Evolutionary conservation across 64 coral and sea anemone species (phyloP).

Genomic region (Platygyra sinensis): DNA sequence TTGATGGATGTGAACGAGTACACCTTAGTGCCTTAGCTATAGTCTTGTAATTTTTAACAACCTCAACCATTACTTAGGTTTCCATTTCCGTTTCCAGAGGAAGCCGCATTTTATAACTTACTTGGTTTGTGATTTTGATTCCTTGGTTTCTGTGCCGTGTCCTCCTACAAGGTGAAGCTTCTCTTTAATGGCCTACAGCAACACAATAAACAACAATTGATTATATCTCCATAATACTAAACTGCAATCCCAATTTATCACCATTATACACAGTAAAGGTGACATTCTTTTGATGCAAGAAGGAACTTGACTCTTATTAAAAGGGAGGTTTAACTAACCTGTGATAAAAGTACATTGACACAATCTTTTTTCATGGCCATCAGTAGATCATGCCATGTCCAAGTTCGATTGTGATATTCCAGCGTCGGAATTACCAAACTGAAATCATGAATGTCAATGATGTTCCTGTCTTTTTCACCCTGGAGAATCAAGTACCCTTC

Average conservation of each 20-base stretch:
- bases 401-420: slow-evolving; percentile 97
- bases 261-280: too few relatives aligned
- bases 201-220: too few relatives aligned
- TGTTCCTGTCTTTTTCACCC: slow-evolving; percentile 98
- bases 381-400: slow-evolving; percentile 97
- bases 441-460: slow-evolving; percentile 90
- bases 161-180: slow-evolving; percentile 89
- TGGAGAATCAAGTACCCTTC: not conserved
- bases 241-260: too few relatives aligned
- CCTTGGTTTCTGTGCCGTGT: slow-evolving; percentile 69
- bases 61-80: too few relatives aligned
- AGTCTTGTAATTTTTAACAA: too few relatives aligned
- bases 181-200: slow-evolving; percentile 85
- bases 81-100: too few relatives aligned
- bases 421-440: slow-evolving; percentile 88
- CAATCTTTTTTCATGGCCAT: slow-evolving; percentile 99
- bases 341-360: slow-evolving; percentile 80
- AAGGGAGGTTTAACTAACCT: slow-evolving; percentile 47
- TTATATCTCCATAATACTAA: too few relatives aligned
- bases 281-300: too few relatives aligned
- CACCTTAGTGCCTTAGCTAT: too few relatives aligned
- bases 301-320: too few relatives aligned
- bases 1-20: too few relatives aligned
- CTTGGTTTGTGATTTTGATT: slow-evolving; percentile 72
- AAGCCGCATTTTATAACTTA: not conserved